phyloP scores from a whole-genome alignment of 2,797 vertebrate species.

The Danio choprae region DNA sequence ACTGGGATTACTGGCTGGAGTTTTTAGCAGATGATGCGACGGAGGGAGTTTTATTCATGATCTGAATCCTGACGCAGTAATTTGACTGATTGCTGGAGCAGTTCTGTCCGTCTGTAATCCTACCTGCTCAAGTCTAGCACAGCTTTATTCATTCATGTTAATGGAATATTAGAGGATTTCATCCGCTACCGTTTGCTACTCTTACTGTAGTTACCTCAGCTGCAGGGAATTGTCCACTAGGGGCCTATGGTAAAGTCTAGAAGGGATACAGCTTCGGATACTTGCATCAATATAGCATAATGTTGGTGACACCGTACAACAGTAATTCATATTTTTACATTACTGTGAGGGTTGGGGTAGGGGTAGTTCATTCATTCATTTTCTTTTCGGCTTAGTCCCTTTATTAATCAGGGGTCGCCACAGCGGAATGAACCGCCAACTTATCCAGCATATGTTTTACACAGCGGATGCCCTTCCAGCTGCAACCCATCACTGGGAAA shows the following conservation, averaged over 20 bases:
- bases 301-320: too few species aligned
- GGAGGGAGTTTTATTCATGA: conserved; percentile 54
- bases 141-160: conserved; percentile 46
- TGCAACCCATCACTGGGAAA: background rate
- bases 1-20: conserved; percentile 52
- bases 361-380: too few species aligned
- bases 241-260: background rate
- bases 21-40: conserved; percentile 53
- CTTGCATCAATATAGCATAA: too few species aligned
- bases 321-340: too few species aligned
- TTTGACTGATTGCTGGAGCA: conserved; percentile 58
- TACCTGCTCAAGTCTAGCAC: conserved; percentile 43
- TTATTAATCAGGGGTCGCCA: too few species aligned
- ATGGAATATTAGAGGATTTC: conserved; percentile 30
- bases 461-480: too few species aligned
- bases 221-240: background rate
- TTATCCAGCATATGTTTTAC: too few species aligned
- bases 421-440: too few species aligned
- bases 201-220: conserved; percentile 11
- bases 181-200: conserved; percentile 1
- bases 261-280: too few species aligned
- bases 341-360: too few species aligned
- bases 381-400: too few species aligned
- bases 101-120: conserved; percentile 52
- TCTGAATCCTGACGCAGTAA: conserved; percentile 50